Percentiles rank a stretch among this genome's conserved stretches.
Conservation (phyloP, 2,888 invertebrate genomes). For the Anarsia innoxiella region DNA sequence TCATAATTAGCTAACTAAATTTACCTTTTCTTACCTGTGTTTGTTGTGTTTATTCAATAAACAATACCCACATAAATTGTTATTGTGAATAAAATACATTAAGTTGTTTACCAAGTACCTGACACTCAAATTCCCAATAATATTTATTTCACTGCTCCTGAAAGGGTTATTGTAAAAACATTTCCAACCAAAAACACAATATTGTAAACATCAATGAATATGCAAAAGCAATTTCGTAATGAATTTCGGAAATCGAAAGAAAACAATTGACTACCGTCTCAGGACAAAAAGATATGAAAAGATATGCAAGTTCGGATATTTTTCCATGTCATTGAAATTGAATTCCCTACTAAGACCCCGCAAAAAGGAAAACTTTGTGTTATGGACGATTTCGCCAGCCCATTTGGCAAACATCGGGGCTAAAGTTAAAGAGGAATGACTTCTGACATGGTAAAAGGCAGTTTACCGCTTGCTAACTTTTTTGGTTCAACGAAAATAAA, state of each 20-base stretch:
- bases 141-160: no score
- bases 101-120: no score
- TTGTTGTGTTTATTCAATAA: no score
- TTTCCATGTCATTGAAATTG: slow-evolving; percentile 16
- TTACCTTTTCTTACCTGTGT: no score
- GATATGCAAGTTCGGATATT: slow-evolving; percentile 12
- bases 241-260: not conserved
- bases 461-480: slow-evolving; percentile 31
- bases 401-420: slow-evolving; percentile 44
- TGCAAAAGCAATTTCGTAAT: not conserved
- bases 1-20: no score
- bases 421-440: slow-evolving; percentile 36
- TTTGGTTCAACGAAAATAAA: slow-evolving; percentile 22
- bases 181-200: no score
- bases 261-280: slow-evolving; percentile 2
- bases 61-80: no score
- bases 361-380: slow-evolving; percentile 37
- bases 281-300: slow-evolving; percentile 6
- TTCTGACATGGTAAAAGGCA: slow-evolving; percentile 31
- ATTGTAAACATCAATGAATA: no score
- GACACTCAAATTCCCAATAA: no score
- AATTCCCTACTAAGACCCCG: slow-evolving; percentile 11
- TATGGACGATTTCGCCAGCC: slow-evolving; percentile 44
- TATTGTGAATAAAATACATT: no score
- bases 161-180: no score